Percentiles rank a stretch among this genome's conserved stretches.
These are phyloP conservation scores for Choristoneura fumiferana DNA, from an alignment of 1,140 invertebrate species.

Conservation along the genomic window DNA sequence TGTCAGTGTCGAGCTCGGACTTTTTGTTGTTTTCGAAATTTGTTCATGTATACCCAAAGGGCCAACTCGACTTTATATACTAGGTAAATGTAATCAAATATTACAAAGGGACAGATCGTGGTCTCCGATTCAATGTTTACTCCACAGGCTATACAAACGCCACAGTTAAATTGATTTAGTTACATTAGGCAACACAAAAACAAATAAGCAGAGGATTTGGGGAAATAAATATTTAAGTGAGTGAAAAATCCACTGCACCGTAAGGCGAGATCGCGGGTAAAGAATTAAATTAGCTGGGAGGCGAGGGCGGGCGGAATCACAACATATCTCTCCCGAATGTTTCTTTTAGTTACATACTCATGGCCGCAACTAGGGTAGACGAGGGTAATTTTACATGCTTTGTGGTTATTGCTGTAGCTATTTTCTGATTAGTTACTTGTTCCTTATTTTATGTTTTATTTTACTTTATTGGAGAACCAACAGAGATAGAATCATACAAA, in stretches of 20 bases:
- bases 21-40: too few species aligned
- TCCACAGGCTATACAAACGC: slow-evolving; percentile 1
- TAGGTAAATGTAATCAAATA: slow-evolving; percentile 1
- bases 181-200: slow-evolving; percentile 5
- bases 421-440: slow-evolving; percentile 15
- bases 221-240: slow-evolving; percentile 16
- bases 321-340: slow-evolving; percentile 11
- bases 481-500: too few species aligned
- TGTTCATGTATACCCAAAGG: too few species aligned
- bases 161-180: slow-evolving; percentile 16
- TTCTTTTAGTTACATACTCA: slow-evolving; percentile 18
- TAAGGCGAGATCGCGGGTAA: slow-evolving; percentile 30
- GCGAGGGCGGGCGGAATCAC: slow-evolving; percentile 12
- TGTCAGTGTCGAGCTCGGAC: too few species aligned
- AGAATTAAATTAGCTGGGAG: slow-evolving; percentile 29
- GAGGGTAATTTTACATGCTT: slow-evolving; percentile 16
- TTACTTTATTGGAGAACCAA: too few species aligned
- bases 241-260: slow-evolving; percentile 10
- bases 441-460: slow-evolving; percentile 9
- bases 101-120: slow-evolving; percentile 9
- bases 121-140: slow-evolving; percentile 1
- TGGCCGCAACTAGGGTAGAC: slow-evolving; percentile 8
- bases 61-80: too few species aligned
- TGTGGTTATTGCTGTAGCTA: slow-evolving; percentile 13
- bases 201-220: slow-evolving; percentile 1